phyloP scores from a whole-genome alignment of 1,140 invertebrate species.

The Myzus persicae region DNA sequence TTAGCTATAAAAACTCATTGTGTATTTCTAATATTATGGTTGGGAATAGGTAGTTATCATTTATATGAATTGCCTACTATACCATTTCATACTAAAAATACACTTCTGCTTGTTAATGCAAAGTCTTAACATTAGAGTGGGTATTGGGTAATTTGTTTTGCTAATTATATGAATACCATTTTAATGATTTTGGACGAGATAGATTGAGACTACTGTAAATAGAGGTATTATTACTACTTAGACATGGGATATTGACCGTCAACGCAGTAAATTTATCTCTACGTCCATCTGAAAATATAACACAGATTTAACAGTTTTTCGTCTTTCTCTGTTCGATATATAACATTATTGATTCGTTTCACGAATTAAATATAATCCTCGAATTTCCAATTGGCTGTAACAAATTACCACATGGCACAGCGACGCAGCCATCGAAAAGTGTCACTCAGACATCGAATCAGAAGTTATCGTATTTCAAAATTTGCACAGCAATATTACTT shows the following conservation, averaged over 20 bases:
- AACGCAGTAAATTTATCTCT: neutral
- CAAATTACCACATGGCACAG: neutral
- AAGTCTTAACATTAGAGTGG: neutral
- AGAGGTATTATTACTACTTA: neutral
- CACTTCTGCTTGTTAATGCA: neutral
- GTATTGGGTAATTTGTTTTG: neutral
- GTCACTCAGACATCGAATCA: neutral
- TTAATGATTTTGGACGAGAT: neutral
- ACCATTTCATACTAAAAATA: neutral
- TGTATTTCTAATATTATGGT: neutral
- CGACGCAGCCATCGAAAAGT: neutral
- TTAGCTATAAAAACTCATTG: neutral
- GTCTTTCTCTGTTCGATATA: neutral
- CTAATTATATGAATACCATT: neutral
- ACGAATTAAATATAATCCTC: neutral
- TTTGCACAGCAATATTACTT: neutral
- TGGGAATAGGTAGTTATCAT: neutral
- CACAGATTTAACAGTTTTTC: neutral
- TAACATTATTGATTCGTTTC: neutral
- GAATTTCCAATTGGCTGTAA: neutral
- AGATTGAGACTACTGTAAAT: neutral
- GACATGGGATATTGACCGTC: neutral
- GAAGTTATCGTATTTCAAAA: neutral
- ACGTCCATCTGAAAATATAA: neutral
- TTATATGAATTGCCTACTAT: neutral